Conservation (phyloP, 2,113 vertebrate genomes). For the Catharus minimus region DNA sequence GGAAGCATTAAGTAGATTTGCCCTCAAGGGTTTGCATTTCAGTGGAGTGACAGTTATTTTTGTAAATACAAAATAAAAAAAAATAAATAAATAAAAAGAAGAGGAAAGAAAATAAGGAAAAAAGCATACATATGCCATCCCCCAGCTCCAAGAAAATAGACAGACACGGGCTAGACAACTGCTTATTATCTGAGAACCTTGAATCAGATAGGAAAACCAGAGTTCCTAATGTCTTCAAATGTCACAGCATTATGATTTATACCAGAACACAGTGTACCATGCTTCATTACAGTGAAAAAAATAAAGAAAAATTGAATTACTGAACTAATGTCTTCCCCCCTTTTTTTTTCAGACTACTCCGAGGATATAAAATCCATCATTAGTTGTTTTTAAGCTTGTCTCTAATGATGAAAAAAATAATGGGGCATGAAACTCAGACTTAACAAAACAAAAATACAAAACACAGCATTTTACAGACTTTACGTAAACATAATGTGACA, state of each 20-base stretch:
- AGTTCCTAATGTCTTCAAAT: slow-evolving; percentile 66
- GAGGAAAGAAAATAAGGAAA: background rate
- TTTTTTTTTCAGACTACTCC: slow-evolving; percentile 45
- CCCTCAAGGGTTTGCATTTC: slow-evolving; percentile 72
- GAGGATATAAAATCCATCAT: slow-evolving; percentile 73
- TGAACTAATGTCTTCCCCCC: slow-evolving; percentile 54
- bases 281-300: slow-evolving; percentile 64
- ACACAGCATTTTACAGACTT: slow-evolving; percentile 77
- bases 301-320: slow-evolving; percentile 63
- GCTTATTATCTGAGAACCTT: slow-evolving; percentile 63
- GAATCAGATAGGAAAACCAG: slow-evolving; percentile 52
- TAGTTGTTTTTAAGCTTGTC: slow-evolving; percentile 79
- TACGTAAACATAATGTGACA: slow-evolving; percentile 90
- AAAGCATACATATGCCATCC: background rate
- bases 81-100: background rate
- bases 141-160: slow-evolving; percentile 1
- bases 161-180: slow-evolving; percentile 43
- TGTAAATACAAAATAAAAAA: slow-evolving; percentile 42
- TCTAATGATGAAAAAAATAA: slow-evolving; percentile 84
- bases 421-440: slow-evolving; percentile 70
- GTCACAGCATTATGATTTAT: slow-evolving; percentile 71
- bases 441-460: slow-evolving; percentile 74
- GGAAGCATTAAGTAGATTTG: slow-evolving; percentile 72
- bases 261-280: slow-evolving; percentile 54
- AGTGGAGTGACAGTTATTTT: slow-evolving; percentile 71